Conservation (phyloP, 2,113 vertebrate species). For the Nycticebus coucang region DNA sequence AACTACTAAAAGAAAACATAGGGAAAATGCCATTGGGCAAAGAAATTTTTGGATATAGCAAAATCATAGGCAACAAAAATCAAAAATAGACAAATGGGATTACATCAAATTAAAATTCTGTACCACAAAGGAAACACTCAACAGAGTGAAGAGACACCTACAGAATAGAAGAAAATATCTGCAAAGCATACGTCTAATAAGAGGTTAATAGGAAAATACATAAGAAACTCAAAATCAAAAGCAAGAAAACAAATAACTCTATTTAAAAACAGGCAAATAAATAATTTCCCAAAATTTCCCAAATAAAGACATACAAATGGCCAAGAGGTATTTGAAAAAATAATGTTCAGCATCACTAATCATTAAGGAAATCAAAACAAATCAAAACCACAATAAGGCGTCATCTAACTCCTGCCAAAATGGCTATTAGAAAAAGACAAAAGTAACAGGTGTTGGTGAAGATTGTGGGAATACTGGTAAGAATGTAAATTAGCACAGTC, state of each 20-base stretch:
- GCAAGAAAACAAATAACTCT: background rate
- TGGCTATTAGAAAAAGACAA: background rate
- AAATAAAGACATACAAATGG: background rate
- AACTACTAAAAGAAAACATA: background rate
- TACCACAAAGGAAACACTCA: background rate
- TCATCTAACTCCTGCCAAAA: background rate
- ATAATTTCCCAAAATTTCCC: too few relatives aligned
- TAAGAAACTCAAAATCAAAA: background rate
- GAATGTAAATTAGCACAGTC: background rate
- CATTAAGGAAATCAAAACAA: background rate
- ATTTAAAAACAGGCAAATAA: background rate
- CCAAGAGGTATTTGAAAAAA: background rate
- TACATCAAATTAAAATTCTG: background rate
- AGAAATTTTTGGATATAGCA: background rate
- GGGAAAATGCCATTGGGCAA: background rate
- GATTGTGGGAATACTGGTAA: background rate
- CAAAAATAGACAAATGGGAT: background rate
- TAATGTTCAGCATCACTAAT: background rate
- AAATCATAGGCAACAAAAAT: background rate
- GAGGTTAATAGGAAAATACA: background rate
- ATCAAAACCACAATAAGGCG: background rate
- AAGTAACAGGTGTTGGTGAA: background rate
- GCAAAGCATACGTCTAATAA: background rate
- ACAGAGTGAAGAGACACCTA: background rate
- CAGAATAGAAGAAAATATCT: background rate